phyloP scores from a whole-genome alignment of 1,140 invertebrate genomes.

The Euborellia annulipes region DNA sequence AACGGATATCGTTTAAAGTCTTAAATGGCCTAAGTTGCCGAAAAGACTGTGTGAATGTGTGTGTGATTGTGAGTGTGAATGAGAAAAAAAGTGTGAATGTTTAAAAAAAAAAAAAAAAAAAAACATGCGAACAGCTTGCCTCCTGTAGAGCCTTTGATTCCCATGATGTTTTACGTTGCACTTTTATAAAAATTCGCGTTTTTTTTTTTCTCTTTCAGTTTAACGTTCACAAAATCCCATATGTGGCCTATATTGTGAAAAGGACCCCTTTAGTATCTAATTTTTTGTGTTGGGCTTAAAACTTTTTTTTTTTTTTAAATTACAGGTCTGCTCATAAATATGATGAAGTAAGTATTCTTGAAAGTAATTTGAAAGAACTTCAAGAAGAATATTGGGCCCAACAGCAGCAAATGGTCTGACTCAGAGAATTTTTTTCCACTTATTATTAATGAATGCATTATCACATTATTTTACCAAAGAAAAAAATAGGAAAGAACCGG shows the following conservation, averaged over 20 bases:
- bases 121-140: too few species aligned
- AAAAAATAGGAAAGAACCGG: too few species aligned
- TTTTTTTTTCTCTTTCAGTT: neutral
- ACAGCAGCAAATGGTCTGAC: too few species aligned
- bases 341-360: constrained; percentile 55
- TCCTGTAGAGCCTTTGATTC: constrained; percentile 18
- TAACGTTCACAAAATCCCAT: neutral
- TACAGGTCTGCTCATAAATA: constrained; percentile 33
- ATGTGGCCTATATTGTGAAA: neutral
- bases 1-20: too few species aligned
- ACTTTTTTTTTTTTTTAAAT: constrained; percentile 14
- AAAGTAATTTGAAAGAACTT: constrained; percentile 74
- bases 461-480: too few species aligned
- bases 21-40: too few species aligned
- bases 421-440: too few species aligned
- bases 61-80: too few species aligned
- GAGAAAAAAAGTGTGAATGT: too few species aligned
- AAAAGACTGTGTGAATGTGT: too few species aligned
- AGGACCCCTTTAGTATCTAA: neutral
- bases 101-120: too few species aligned
- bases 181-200: neutral
- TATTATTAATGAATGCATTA: too few species aligned
- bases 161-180: constrained; percentile 30
- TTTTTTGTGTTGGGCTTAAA: neutral
- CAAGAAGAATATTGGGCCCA: constrained; percentile 52